These are phyloP conservation scores for Cladopsammia gracilis DNA, from an alignment of 64 coral and sea anemone species.

Conservation along the genomic window DNA sequence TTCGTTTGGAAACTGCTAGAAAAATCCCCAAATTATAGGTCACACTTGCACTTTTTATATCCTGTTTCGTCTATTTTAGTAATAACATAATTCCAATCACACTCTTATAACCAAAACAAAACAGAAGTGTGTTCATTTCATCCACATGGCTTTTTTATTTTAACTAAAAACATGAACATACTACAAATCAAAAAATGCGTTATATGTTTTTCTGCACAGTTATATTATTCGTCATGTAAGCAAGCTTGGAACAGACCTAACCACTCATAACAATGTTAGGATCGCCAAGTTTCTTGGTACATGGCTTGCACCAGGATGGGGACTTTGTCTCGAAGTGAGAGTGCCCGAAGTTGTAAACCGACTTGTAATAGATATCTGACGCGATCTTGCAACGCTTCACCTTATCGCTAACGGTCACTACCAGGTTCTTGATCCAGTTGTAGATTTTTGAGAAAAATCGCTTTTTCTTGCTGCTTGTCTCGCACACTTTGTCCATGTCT, in stretches of 20 bases:
- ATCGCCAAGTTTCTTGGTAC: background rate
- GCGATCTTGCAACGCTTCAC: slow-evolving; percentile 4
- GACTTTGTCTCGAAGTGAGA: background rate
- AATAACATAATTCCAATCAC: no score
- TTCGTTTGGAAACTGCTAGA: no score
- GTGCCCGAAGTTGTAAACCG: background rate
- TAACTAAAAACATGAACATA: no score
- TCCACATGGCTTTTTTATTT: no score
- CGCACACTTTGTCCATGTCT: background rate
- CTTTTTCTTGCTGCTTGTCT: background rate
- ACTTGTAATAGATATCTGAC: background rate
- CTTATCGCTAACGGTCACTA: background rate
- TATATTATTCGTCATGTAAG: background rate
- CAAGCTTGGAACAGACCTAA: background rate
- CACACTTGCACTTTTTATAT: no score
- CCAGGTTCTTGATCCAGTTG: background rate
- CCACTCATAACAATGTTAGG: background rate
- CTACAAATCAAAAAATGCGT: background rate
- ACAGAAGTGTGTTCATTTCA: no score
- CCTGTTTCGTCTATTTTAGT: no score
- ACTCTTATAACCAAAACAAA: no score
- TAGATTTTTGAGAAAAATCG: background rate
- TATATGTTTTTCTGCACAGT: background rate
- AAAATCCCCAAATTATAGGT: no score
- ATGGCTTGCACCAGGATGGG: background rate